phyloP scores from a whole-genome alignment of 2,888 invertebrate species.

The Allophyes oxyacanthae region DNA sequence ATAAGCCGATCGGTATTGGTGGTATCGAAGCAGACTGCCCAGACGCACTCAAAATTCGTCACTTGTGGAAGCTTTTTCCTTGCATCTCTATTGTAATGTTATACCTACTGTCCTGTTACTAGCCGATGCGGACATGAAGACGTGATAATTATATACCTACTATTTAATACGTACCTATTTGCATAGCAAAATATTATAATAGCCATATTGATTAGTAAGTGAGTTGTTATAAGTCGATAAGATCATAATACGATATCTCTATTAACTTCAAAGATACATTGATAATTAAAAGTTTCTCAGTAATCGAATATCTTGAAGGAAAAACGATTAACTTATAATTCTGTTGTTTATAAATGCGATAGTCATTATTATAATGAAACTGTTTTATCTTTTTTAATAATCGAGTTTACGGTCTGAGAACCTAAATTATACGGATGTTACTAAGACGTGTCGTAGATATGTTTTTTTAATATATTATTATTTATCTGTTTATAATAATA shows the following conservation, averaged over 20 bases:
- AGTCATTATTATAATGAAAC: conserved; percentile 41
- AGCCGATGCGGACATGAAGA: too few relatives aligned
- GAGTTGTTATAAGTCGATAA: conserved; percentile 41
- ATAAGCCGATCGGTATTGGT: too few relatives aligned
- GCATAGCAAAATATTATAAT: conserved; percentile 18
- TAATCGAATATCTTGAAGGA: conserved; percentile 44
- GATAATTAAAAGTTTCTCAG: conserved; percentile 45
- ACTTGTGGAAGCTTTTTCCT: too few relatives aligned
- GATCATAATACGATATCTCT: conserved; percentile 35
- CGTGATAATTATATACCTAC: conserved; percentile 2
- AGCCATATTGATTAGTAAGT: conserved; percentile 31
- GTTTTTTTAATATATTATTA: too few relatives aligned
- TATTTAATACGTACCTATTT: conserved; percentile 2
- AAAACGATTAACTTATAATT: conserved; percentile 52
- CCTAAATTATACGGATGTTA: conserved; percentile 7
- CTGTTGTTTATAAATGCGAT: conserved; percentile 42
- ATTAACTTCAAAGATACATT: conserved; percentile 43
- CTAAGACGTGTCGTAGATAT: conserved; percentile 9
- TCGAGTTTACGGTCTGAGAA: conserved; percentile 25
- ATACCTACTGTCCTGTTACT: too few relatives aligned
- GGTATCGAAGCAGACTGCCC: too few relatives aligned
- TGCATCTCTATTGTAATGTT: too few relatives aligned
- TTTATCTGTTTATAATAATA: too few relatives aligned
- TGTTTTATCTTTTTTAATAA: conserved; percentile 35
- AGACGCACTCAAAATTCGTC: too few relatives aligned